Evolutionary conservation across 2,888 invertebrate species (phyloP), one percentile per base, ranked within the genome.

Genomic region (Lasioglossum vierecki): DNA sequence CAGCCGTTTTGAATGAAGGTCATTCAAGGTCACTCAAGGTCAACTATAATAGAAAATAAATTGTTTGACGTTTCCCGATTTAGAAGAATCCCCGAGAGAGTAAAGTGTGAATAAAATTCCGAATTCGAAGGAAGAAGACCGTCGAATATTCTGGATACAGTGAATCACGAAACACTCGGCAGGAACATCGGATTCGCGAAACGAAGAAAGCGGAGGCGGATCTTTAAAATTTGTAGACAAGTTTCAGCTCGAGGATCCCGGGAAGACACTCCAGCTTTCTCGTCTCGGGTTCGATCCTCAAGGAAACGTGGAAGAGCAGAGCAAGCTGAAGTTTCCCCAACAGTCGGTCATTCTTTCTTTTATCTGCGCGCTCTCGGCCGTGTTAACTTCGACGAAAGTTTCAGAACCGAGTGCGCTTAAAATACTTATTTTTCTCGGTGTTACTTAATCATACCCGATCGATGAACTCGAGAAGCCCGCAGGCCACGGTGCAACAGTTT

Each of bases 161-260:
- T 3, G 72, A 72, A 76, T 66, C 72, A 39, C 30, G 63, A 53
- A 49, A n/a, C 4, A 70, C 18, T 35, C n/a, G 2, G 46, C 66
- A 22, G 13, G 18, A 46, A 60, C 75, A 44, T 63, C n/a, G 66
- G 53, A 72, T 72, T 46, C 79, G 18, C 72, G 53, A 74, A 39
- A 71, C 71, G 71, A 66, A 57, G 76, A 75, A 74, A 9, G 41
- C 35, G 22, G 26, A 60, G 41, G 22, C 70, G 70, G 70, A 75
- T 83, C 80, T 84, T 85, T 70, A 80, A 79, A 84, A 84, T 84
- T 85, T 80, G 80, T 80, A 76, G 85, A 77, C 84, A 79, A 85
- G 80, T 84, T 80, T 75, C 85, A 26, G 76, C 46, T 72, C 81
- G 77, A 71, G 57, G 41, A 63, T 46, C 35, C 60, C 13, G 75